Base-by-base conservation (phyloP, 2,113 vertebrate genomes). In the Saguinus midas region DNA sequence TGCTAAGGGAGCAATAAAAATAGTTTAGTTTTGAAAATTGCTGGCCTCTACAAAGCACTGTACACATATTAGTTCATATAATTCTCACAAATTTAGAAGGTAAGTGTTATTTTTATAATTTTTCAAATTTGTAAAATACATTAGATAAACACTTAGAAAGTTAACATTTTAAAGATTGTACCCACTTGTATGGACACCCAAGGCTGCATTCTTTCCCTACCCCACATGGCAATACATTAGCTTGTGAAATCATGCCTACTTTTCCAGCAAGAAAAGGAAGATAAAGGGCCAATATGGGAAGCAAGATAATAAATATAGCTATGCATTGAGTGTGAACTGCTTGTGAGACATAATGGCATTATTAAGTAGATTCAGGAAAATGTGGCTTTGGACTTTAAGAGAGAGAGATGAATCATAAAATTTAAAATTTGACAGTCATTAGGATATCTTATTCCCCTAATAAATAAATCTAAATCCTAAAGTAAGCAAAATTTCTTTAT, bases 11-110 rank as follows among this genome's bases (percentile, higher is more conserved):
- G 20, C 87, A 18, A 23, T 55, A 95, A 83, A 92, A 68, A 32
- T 84, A 83, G 96, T 81, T 79, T 75, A 87, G 96, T 81, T 79
- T 75, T 93, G 68, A 80, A 76, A 96, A 93, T 76, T 8, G 55
- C 4, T 82, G 8, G 61, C 29, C 27, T 12, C 58, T 94, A 35
- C 25, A 43, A 84, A 82, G 57, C 13, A 40, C 2, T 20, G 1
- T 32, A 48, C 14, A n/a, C 35, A 16, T n/a, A 45, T 79, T 68
- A 58, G 13, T 23, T 35, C 25, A n/a, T 72, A 32, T 43, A 73
- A 55, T 72, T 82, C 27, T 96, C 68, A 79, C 18, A 58, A 76
- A 81, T 23, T 81, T 57, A 85, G 45, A 70, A 90, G 55, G 17
- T 55, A n/a, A 40, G 4, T 64, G 75, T 80, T 68, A 43, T 73